Conservation (phyloP, 2,888 invertebrate genomes). For the Chouioia cunea region DNA sequence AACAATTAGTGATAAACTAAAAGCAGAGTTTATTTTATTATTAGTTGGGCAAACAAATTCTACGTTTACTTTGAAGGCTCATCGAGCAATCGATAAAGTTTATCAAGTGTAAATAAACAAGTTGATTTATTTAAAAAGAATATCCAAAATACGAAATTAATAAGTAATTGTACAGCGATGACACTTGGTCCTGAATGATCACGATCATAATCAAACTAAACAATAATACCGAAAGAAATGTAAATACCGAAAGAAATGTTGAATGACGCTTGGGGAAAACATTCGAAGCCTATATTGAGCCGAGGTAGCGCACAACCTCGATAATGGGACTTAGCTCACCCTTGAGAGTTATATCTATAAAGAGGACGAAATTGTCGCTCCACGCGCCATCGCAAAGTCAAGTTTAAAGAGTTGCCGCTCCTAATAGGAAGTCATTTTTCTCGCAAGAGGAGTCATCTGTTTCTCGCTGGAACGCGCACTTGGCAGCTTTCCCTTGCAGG, state of each 20-base stretch:
- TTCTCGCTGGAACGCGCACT: background rate
- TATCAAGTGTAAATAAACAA: no score
- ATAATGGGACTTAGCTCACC: slow-evolving; percentile 12
- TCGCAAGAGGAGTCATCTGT: background rate
- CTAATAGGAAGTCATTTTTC: slow-evolving; percentile 2
- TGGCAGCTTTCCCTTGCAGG: no score
- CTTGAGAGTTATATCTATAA: slow-evolving; percentile 9
- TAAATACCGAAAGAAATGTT: background rate
- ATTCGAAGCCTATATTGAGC: slow-evolving; percentile 4
- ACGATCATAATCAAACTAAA: background rate
- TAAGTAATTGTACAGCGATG: background rate
- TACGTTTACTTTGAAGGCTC: no score
- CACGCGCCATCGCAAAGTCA: background rate
- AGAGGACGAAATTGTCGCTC: no score
- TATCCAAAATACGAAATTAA: no score
- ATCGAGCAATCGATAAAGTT: no score
- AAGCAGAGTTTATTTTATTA: no score
- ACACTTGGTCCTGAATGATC: background rate
- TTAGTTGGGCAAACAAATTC: no score
- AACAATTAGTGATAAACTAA: no score
- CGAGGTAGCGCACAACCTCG: slow-evolving; percentile 15
- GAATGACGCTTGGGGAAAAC: slow-evolving; percentile 19
- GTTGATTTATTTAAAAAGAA: no score
- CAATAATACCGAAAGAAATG: background rate
- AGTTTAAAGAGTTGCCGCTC: slow-evolving; percentile 8